Evolutionary conservation across 1,140 invertebrate species (phyloP).

Genomic region (Marisa cornuarietis): DNA sequence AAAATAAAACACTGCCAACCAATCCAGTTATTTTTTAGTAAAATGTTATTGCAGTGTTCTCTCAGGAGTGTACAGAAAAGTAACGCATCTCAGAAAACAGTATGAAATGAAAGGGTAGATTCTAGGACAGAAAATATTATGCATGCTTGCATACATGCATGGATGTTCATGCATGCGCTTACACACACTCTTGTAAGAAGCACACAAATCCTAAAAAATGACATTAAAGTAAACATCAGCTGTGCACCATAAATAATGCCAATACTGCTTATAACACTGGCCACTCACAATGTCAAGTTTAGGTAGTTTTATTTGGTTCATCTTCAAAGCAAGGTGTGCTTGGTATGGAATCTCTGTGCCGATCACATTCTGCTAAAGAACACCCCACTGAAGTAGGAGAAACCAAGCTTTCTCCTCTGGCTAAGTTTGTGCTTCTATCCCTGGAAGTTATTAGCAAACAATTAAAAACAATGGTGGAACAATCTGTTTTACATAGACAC

Average conservation of each 20-base stretch:
- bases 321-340: not conserved
- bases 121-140: too few species aligned
- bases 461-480: too few species aligned
- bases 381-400: not conserved
- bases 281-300: not conserved
- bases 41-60: too few species aligned
- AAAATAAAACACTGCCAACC: too few species aligned
- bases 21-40: too few species aligned
- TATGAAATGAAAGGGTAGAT: too few species aligned
- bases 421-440: not conserved
- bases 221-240: not conserved
- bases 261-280: not conserved
- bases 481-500: too few species aligned
- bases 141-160: too few species aligned
- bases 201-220: not conserved
- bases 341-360: not conserved
- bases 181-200: too few species aligned
- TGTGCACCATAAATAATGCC: not conserved
- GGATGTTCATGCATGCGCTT: too few species aligned
- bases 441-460: not conserved
- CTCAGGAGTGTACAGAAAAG: too few species aligned
- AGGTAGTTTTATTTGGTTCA: not conserved
- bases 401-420: not conserved
- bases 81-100: too few species aligned
- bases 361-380: slow-evolving; percentile 17